A percentile compares a stretch with the other conserved stretches of the same genome.
Evolutionary conservation across 2,888 invertebrate species (phyloP).

Genomic region (Archaeoteleia sp.): DNA sequence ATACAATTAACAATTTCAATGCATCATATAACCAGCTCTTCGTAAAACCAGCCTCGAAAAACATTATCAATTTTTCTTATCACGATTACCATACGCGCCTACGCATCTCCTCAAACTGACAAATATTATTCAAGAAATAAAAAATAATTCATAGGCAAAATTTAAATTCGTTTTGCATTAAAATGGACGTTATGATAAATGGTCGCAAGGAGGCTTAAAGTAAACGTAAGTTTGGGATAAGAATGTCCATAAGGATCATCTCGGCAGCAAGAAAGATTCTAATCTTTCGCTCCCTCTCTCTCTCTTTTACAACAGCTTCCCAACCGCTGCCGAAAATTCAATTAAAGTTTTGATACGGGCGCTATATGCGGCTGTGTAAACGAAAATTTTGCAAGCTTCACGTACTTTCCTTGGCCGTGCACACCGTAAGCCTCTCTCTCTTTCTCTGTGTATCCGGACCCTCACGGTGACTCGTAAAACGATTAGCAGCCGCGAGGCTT

Average conservation of each 20-base stretch:
- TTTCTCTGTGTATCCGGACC: constrained; percentile 38
- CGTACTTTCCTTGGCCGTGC: constrained; percentile 68
- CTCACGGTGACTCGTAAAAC: constrained; percentile 58
- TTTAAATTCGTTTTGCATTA: neutral
- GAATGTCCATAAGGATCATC: constrained; percentile 52
- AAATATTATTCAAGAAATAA: neutral
- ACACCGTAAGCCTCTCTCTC: constrained; percentile 40
- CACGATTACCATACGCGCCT: too few species aligned
- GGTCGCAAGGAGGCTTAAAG: constrained; percentile 28
- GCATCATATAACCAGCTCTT: too few species aligned
- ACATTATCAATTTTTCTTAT: too few species aligned
- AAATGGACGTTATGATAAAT: constrained; percentile 32
- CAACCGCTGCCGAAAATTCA: constrained; percentile 71
- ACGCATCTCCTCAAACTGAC: too few species aligned
- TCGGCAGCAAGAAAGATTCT: constrained; percentile 62
- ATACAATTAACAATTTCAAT: too few species aligned
- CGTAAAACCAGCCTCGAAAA: too few species aligned
- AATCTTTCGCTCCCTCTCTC: constrained; percentile 59
- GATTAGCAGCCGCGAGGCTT: constrained; percentile 61
- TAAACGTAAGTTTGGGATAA: constrained; percentile 45
- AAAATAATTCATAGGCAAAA: constrained; percentile 2
- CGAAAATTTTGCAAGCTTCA: constrained; percentile 74
- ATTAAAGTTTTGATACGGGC: constrained; percentile 75
- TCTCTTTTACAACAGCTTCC: constrained; percentile 29
- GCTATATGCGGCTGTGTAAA: constrained; percentile 71